A percentile compares a stretch with the other conserved stretches of the same genome.
Evolutionary conservation across 2,113 vertebrate genomes (phyloP).

Genomic region (Peromyscus maniculatus): DNA sequence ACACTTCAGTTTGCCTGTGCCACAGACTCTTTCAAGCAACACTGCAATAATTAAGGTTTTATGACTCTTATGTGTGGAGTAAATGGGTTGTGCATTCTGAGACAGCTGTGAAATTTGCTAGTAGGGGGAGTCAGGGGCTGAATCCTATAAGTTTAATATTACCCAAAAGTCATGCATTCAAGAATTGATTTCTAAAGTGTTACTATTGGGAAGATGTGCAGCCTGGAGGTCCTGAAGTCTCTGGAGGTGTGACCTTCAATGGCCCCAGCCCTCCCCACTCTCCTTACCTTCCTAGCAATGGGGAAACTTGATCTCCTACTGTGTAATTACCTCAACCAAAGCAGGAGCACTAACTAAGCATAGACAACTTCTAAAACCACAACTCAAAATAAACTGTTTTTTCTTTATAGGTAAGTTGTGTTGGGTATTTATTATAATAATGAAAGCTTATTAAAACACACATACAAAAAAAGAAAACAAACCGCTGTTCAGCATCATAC

Average conservation of each 20-base stretch:
- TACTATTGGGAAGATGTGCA: too few relatives aligned
- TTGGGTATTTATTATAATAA: background rate
- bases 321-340: background rate
- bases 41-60: background rate
- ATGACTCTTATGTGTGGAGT: background rate
- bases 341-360: background rate
- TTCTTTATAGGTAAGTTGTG: background rate
- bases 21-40: background rate
- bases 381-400: background rate
- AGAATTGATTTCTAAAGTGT: background rate
- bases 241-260: background rate
- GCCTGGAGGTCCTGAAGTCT: background rate
- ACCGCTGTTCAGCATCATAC: background rate
- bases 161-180: background rate
- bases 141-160: background rate
- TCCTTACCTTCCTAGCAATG: background rate
- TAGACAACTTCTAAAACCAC: background rate
- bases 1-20: background rate
- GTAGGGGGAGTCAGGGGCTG: fast-evolving
- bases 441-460: background rate
- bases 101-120: background rate
- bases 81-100: background rate
- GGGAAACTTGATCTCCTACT: background rate
- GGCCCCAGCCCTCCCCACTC: background rate
- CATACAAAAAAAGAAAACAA: background rate